Evolutionary conservation across 2,113 vertebrate genomes (phyloP), one percentile per base, ranked within the genome.

Genomic region (Catharus minimus): DNA sequence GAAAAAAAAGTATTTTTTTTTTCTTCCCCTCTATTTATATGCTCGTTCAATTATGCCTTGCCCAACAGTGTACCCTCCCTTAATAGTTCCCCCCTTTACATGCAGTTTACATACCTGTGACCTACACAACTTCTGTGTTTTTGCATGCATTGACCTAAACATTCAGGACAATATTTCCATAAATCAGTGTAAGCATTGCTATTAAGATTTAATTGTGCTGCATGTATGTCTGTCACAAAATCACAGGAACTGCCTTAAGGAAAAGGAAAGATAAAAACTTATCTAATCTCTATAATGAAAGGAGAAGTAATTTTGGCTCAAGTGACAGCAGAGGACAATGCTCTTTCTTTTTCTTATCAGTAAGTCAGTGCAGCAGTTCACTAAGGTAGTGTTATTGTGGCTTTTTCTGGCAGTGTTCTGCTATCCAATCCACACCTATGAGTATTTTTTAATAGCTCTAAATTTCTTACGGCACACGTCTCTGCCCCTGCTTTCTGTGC

Each of bases 261-360:
- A 93, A 95, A 66, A 86, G 14, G 28, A 86, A 83, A 88, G 92
- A 95, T 72, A 92, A 95, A 94, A 91, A 89, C n/a, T 85, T 93
- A 95, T 94, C 94, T 82, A 62, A 94, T 91, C 43, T 47, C 79
- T 77, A 91, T 76, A 88, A 94, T 39, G 62, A 88, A 94, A 74
- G 43, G 81, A 82, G 61, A 77, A 82, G 77, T 83, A 75, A 80
- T 94, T 95, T 86, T 88, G 80, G 65, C 60, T 93, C 53, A 77
- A 65, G 67, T 87, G 88, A 89, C 92, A 93, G 72, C 46, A 91
- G 57, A 94, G 55, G 82, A 95, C 82, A 93, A 96, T 71, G 50
- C 47, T 80, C 74, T 76, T 87, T 90, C 85, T 94, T 87, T 78
- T 91, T 71, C 87, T 93, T 91, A 95, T 89, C 88, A 90, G 65